phyloP scores from a whole-genome alignment of 2,797 vertebrate genomes.

The Geotrypetes seraphini region DNA sequence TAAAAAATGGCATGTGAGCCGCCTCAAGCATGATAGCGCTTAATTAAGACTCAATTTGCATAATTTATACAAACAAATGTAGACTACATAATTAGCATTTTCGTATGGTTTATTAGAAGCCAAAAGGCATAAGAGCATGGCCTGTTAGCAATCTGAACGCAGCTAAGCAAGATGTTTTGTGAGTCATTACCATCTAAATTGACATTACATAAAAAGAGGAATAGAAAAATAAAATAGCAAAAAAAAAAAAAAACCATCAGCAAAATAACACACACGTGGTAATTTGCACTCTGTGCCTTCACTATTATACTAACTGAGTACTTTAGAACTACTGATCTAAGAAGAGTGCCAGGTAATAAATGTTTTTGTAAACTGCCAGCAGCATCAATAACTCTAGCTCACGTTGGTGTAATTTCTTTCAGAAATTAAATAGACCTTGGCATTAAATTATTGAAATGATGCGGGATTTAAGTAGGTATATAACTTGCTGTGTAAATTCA shows the following conservation, averaged over 20 bases:
- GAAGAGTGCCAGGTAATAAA: too few relatives aligned
- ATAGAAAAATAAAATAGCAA: too few relatives aligned
- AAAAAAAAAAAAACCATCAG: too few relatives aligned
- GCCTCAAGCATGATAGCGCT: constrained; percentile 25
- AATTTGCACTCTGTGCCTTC: not conserved
- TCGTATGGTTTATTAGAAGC: constrained; percentile 30
- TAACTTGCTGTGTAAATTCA: too few relatives aligned
- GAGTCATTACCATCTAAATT: not conserved
- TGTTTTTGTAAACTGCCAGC: too few relatives aligned
- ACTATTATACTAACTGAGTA: fast-evolving
- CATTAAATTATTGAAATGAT: too few relatives aligned
- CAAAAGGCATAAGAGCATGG: constrained; percentile 29
- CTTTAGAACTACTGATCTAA: not conserved
- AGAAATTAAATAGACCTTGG: too few relatives aligned
- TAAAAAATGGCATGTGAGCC: constrained; percentile 31
- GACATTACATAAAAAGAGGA: constrained; percentile 1
- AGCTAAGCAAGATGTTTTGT: constrained; percentile 9
- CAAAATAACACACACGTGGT: constrained; percentile 5
- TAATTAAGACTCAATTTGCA: constrained; percentile 36
- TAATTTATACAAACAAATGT: constrained; percentile 51
- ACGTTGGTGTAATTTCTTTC: too few relatives aligned
- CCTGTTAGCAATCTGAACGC: constrained; percentile 17
- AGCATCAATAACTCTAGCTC: too few relatives aligned
- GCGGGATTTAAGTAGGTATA: too few relatives aligned
- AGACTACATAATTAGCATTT: constrained; percentile 42